Base-by-base conservation (phyloP, 2,888 invertebrate species). In the Thymelicus lineola region DNA sequence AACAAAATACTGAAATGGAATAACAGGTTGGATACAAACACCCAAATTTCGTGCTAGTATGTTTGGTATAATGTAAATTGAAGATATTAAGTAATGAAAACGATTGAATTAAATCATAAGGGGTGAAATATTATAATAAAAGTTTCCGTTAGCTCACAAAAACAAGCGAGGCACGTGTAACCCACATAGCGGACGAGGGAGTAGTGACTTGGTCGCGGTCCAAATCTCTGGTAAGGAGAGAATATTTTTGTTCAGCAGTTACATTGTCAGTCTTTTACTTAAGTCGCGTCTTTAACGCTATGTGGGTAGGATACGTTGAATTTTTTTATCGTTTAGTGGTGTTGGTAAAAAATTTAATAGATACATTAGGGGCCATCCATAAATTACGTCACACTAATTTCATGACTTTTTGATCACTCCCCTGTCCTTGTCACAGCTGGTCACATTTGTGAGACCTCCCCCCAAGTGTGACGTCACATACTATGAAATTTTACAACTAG, bases 221-320 rank as follows among this genome's bases (percentile, higher is more conserved):
- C 68, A 68, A 68, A 48, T 68, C 46, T 57, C 45, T 67, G 45
- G 55, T 36, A 62, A 15, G 38, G 68, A 46, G 46, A 58, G 69
- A 57, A 42, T 58, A 68, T 68, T 68, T 69, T 63, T 69, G 68
- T 69, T 69, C 58, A 17, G 57, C 68, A 68, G 68, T 69, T 69
- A 69, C 62, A 69, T n/a, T 58, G 28, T 58, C 36, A 69, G 48
- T 63, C 62, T 69, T 58, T 69, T 38, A 63, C 38, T 63, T 69
- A 69, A 69, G 48, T 46, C 14, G 62, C 14, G 57, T 63, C 46
- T 69, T 68, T 63, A 58, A 36, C 55, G 62, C 57, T 68, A 63
- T 68, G 48, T 68, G 57, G 62, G 55, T 57, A 68, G 45, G 63
- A 62, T 62, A 62, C 36, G 68, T 62, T 61, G 35, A 42, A 60